phyloP scores from a whole-genome alignment of 2,888 invertebrate species.

The Plebejus anna region DNA sequence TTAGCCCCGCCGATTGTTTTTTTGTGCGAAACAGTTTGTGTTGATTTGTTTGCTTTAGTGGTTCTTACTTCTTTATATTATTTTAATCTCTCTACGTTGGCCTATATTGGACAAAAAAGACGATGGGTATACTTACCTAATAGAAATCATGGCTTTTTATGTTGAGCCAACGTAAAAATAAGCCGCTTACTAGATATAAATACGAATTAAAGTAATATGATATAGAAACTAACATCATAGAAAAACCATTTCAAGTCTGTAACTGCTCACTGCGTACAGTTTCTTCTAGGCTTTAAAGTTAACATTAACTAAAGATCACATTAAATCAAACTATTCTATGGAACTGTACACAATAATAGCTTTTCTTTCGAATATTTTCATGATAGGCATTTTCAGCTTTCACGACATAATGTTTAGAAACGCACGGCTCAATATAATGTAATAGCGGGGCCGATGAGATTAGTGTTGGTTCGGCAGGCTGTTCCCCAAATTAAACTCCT shows the following conservation, averaged over 20 bases:
- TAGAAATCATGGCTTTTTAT: too few relatives aligned
- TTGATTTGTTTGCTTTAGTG: background rate
- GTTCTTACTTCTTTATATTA: background rate
- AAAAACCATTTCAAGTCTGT: too few relatives aligned
- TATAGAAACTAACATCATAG: too few relatives aligned
- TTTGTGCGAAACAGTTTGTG: background rate
- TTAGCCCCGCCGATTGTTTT: background rate
- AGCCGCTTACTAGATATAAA: too few relatives aligned
- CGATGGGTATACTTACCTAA: too few relatives aligned
- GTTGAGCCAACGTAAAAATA: too few relatives aligned
- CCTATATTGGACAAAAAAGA: too few relatives aligned
- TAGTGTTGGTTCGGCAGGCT: slow-evolving; percentile 2
- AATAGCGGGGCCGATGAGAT: background rate
- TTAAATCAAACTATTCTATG: too few relatives aligned
- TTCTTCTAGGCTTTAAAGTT: too few relatives aligned
- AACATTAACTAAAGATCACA: background rate
- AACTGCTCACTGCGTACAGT: too few relatives aligned
- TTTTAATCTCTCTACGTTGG: too few relatives aligned
- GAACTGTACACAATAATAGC: background rate
- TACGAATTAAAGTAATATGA: too few relatives aligned
- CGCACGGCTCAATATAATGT: background rate
- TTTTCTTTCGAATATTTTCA: background rate
- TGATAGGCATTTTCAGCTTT: background rate
- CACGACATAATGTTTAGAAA: background rate
- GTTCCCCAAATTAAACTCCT: slow-evolving; percentile 20